Percentiles rank a stretch among this genome's conserved stretches.
These are phyloP conservation scores for Tamandua tetradactyla DNA, from an alignment of 2,797 vertebrate genomes.

Conservation along the genomic window DNA sequence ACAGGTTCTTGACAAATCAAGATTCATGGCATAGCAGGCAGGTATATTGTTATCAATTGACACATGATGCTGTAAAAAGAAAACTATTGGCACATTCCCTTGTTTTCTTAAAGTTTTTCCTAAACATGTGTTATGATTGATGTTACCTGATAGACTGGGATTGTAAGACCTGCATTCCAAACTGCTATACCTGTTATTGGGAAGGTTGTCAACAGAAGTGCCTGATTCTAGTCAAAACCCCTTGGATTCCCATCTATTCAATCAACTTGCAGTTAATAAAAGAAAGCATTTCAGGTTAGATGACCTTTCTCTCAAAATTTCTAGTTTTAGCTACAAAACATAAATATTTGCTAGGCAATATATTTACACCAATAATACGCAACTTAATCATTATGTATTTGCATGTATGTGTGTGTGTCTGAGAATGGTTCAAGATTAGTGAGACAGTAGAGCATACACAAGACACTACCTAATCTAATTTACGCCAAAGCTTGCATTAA, in stretches of 20 bases:
- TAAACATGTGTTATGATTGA: constrained; percentile 34
- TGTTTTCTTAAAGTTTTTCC: constrained; percentile 19
- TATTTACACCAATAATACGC: background rate
- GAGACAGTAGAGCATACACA: too few relatives aligned
- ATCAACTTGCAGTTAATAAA: constrained; percentile 15
- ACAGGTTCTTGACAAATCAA: constrained; percentile 45
- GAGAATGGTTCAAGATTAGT: too few relatives aligned
- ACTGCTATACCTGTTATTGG: background rate
- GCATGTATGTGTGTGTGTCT: background rate
- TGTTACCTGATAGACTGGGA: background rate
- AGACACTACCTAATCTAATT: background rate
- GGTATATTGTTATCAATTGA: constrained; percentile 19
- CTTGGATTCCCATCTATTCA: background rate
- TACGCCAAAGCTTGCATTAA: background rate
- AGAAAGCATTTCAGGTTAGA: background rate
- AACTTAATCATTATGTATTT: background rate
- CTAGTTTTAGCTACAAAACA: background rate
- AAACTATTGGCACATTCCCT: constrained; percentile 15
- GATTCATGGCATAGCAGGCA: constrained; percentile 19
- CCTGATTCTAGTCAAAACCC: background rate
- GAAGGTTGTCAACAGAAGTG: background rate
- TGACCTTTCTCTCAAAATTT: constrained; percentile 36
- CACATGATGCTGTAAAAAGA: background rate
- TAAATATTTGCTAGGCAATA: constrained; percentile 6
- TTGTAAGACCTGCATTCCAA: background rate